Conservation (phyloP, 1,140 invertebrate species). For the Batillaria attramentaria region DNA sequence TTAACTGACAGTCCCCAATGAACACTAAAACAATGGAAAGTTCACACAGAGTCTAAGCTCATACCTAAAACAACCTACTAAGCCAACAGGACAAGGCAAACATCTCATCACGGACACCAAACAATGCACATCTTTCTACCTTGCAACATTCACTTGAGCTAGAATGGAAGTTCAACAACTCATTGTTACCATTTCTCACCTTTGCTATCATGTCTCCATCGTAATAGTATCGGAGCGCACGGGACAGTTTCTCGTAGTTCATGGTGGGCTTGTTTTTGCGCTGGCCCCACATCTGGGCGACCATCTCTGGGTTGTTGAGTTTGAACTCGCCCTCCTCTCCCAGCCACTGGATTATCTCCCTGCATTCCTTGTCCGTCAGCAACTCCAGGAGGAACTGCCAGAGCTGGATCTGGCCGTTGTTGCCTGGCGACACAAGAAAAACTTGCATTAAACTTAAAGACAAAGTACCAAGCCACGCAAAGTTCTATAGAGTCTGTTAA, state of each 20-base stretch:
- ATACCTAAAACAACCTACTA: too few relatives aligned
- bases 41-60: too few relatives aligned
- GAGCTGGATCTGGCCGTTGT: conserved; percentile 97
- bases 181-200: too few relatives aligned
- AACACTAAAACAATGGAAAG: too few relatives aligned
- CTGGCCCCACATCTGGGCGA: conserved; percentile 95
- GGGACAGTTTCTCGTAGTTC: conserved; percentile 98
- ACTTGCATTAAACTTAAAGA: conserved; percentile 21
- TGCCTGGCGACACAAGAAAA: conserved; percentile 69
- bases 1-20: too few relatives aligned
- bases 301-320: conserved; percentile 97
- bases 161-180: too few relatives aligned
- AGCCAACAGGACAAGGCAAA: too few relatives aligned
- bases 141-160: too few relatives aligned
- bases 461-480: neutral
- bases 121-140: too few relatives aligned
- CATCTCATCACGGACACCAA: too few relatives aligned
- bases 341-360: conserved; percentile 85
- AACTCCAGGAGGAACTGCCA: conserved; percentile 99
- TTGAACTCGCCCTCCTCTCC: conserved; percentile 99
- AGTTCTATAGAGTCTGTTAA: too few relatives aligned
- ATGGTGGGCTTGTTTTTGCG: conserved; percentile 99
- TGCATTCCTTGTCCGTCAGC: conserved; percentile 80
- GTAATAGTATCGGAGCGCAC: conserved; percentile 98
- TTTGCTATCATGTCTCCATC: conserved; percentile 99